Percentiles rank a stretch among this genome's conserved stretches.
Evolutionary conservation across 2,113 vertebrate genomes (phyloP).

Genomic region (Anser brachyrhynchus): DNA sequence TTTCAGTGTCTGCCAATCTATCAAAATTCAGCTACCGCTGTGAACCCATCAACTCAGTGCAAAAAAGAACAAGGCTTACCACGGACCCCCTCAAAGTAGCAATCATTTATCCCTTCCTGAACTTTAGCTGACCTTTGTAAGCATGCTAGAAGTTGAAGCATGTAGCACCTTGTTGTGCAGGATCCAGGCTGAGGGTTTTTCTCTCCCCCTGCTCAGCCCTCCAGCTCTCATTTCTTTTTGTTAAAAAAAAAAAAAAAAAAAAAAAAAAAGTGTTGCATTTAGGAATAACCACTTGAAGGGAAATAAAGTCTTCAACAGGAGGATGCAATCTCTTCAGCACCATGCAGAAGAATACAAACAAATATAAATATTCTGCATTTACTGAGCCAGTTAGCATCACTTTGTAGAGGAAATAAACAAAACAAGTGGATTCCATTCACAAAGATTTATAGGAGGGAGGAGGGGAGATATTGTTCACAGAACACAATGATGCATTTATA

Average conservation of each 20-base stretch:
- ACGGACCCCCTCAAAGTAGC: slow-evolving; percentile 85
- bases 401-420: slow-evolving; percentile 29
- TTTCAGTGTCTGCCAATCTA: slow-evolving; percentile 96
- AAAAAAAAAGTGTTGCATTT: background rate
- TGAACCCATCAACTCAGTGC: slow-evolving; percentile 86
- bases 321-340: background rate
- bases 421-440: slow-evolving; percentile 41
- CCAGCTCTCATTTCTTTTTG: background rate
- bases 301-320: background rate
- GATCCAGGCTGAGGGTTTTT: background rate
- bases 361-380: slow-evolving; percentile 47
- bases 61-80: slow-evolving; percentile 88
- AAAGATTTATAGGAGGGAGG: slow-evolving; percentile 45
- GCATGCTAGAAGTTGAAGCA: slow-evolving; percentile 80
- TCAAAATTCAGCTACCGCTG: slow-evolving; percentile 93
- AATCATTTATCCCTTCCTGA: slow-evolving; percentile 93
- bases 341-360: background rate
- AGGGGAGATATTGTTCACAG: background rate
- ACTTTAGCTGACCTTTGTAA: slow-evolving; percentile 92
- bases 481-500: slow-evolving; percentile 55
- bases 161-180: slow-evolving; percentile 70
- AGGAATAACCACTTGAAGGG: background rate
- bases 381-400: slow-evolving; percentile 33
- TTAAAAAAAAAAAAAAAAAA: too few species aligned
- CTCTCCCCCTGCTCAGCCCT: background rate